Conservation (phyloP, 1,140 invertebrate species). For the Linepithema humile region DNA sequence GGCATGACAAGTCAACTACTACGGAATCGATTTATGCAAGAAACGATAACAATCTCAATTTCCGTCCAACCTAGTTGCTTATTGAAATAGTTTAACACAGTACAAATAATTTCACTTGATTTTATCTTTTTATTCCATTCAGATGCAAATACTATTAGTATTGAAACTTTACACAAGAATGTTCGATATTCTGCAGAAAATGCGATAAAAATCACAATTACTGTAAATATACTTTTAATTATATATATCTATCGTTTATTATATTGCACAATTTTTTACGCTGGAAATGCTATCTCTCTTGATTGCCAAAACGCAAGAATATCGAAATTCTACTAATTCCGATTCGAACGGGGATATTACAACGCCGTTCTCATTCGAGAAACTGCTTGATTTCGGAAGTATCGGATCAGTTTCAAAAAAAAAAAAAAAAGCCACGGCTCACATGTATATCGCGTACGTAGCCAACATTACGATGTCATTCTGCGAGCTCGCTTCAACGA, state of each 20-base stretch:
- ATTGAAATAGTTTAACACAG: not conserved
- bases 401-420: slow-evolving; percentile 32
- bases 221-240: not conserved
- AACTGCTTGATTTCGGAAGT: slow-evolving; percentile 21
- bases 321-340: not conserved
- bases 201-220: not conserved
- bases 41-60: slow-evolving; percentile 36
- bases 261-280: not conserved
- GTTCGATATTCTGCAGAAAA: not conserved
- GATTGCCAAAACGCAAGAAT: not conserved
- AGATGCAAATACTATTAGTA: not conserved
- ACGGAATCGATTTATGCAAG: slow-evolving; percentile 6
- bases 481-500: slow-evolving; percentile 34
- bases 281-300: not conserved
- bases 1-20: not conserved
- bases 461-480: slow-evolving; percentile 47
- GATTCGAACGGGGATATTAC: slow-evolving; percentile 10
- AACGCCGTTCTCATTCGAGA: not conserved
- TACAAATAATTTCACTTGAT: not conserved
- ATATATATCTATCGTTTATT: not conserved
- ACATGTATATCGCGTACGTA: slow-evolving; percentile 39
- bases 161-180: not conserved
- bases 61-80: not conserved
- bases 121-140: not conserved
- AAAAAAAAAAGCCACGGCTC: not conserved